phyloP scores from a whole-genome alignment of 1,140 invertebrate genomes.

The Ooceraea biroi region DNA sequence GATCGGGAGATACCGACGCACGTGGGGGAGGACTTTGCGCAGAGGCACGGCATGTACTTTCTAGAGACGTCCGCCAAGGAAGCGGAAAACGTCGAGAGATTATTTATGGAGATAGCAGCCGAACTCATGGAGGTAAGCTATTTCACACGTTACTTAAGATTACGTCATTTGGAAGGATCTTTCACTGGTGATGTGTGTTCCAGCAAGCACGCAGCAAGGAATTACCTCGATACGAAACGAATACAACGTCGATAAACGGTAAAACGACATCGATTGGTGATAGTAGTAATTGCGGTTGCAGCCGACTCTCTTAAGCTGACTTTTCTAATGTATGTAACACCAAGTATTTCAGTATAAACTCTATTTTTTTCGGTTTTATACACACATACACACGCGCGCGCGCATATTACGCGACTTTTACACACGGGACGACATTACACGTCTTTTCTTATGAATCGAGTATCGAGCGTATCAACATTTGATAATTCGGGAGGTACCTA shows the following conservation, averaged over 20 bases:
- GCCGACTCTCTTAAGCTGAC: constrained; percentile 83
- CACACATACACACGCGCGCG: background rate
- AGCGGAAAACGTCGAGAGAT: constrained; percentile 98
- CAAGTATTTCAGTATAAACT: constrained; percentile 42
- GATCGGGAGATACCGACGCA: constrained; percentile 97
- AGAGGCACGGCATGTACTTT: constrained; percentile 98
- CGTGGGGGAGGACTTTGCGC: constrained; percentile 98
- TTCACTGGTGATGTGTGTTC: constrained; percentile 77
- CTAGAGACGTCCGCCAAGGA: constrained; percentile 99
- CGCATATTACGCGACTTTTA: too few relatives aligned
- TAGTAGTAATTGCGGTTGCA: constrained; percentile 88
- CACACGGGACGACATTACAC: constrained; percentile 54
- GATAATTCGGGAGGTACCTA: constrained; percentile 56
- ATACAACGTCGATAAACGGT: constrained; percentile 90
- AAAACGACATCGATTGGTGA: constrained; percentile 90
- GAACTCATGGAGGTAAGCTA: constrained; percentile 93
- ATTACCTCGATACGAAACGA: constrained; percentile 91
- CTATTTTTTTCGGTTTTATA: constrained; percentile 33
- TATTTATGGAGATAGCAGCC: constrained; percentile 98
- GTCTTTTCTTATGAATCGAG: constrained; percentile 71
- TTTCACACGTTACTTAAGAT: constrained; percentile 25
- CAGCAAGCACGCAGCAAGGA: constrained; percentile 93
- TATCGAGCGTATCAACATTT: constrained; percentile 67
- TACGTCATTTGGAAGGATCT: background rate
- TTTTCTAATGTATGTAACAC: constrained; percentile 64